These are phyloP conservation scores for Nemapogon koenigi DNA, from an alignment of 2,888 invertebrate genomes.

Conservation along the genomic window DNA sequence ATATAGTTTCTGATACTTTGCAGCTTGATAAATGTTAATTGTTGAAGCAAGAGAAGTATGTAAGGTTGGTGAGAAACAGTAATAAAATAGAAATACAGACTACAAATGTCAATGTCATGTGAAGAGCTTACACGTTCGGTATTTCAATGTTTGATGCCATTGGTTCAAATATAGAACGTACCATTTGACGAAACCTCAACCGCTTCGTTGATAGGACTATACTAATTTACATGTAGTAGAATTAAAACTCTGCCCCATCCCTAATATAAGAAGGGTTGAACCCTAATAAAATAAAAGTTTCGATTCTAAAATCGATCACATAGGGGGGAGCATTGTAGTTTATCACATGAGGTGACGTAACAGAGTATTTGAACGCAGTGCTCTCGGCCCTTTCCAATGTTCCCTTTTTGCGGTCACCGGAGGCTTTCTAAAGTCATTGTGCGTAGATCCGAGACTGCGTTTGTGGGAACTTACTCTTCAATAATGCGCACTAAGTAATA, in stretches of 20 bases:
- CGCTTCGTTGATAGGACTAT: conserved; percentile 54
- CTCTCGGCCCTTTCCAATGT: conserved; percentile 42
- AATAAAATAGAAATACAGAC: no score
- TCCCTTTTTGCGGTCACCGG: conserved; percentile 56
- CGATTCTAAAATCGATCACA: conserved; percentile 1
- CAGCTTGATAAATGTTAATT: no score
- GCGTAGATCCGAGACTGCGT: conserved; percentile 38
- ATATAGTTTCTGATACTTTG: no score
- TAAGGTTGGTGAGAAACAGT: no score
- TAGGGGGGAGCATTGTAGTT: neutral
- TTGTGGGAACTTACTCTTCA: conserved; percentile 47
- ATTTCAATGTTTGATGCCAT: no score
- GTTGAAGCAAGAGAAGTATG: no score
- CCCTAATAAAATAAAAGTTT: conserved; percentile 39
- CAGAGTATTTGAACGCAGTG: conserved; percentile 36
- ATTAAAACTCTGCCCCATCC: conserved; percentile 57
- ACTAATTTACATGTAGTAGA: conserved; percentile 59
- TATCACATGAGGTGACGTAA: no score
- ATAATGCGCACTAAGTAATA: conserved; percentile 33
- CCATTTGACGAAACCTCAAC: no score
- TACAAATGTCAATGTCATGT: no score
- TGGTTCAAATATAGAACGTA: no score
- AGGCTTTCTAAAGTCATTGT: conserved; percentile 61
- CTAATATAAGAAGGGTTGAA: conserved; percentile 52
- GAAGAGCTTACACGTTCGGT: no score